These are phyloP conservation scores for Motacilla tschutschensis DNA, from an alignment of 2,113 vertebrate genomes.

Conservation along the genomic window DNA sequence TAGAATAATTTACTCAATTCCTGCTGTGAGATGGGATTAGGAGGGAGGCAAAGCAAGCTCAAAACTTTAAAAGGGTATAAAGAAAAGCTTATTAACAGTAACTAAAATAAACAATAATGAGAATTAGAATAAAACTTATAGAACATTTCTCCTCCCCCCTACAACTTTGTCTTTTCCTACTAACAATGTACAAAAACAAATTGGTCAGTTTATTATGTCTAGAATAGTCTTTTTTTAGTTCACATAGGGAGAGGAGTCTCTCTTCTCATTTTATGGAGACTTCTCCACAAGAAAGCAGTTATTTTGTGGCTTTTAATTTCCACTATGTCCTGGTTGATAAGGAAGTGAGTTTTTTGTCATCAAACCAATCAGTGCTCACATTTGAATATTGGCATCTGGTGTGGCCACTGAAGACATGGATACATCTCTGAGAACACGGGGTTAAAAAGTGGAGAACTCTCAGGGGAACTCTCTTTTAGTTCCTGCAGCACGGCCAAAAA, in stretches of 20 bases:
- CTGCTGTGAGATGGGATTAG: neutral
- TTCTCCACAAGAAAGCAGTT: neutral
- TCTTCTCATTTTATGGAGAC: neutral
- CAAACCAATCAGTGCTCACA: too few relatives aligned
- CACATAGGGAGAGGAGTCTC: neutral
- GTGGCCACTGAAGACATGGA: too few relatives aligned
- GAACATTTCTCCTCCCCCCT: neutral
- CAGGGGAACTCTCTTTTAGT: too few relatives aligned
- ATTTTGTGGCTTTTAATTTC: neutral
- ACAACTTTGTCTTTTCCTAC: neutral
- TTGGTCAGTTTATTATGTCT: neutral
- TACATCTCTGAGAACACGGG: too few relatives aligned
- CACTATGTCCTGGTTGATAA: too few relatives aligned
- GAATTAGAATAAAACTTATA: neutral
- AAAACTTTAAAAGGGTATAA: neutral
- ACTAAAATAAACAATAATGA: neutral
- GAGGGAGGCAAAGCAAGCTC: neutral
- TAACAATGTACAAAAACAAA: neutral
- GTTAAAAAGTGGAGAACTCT: too few relatives aligned
- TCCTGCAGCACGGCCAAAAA: too few relatives aligned
- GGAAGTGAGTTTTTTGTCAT: too few relatives aligned
- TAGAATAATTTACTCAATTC: neutral
- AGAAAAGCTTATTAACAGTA: neutral
- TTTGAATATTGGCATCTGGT: too few relatives aligned
- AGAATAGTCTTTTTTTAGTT: neutral